Evolutionary conservation across 2,888 invertebrate genomes (phyloP).

Genomic region (Zaprionus lineosus): DNA sequence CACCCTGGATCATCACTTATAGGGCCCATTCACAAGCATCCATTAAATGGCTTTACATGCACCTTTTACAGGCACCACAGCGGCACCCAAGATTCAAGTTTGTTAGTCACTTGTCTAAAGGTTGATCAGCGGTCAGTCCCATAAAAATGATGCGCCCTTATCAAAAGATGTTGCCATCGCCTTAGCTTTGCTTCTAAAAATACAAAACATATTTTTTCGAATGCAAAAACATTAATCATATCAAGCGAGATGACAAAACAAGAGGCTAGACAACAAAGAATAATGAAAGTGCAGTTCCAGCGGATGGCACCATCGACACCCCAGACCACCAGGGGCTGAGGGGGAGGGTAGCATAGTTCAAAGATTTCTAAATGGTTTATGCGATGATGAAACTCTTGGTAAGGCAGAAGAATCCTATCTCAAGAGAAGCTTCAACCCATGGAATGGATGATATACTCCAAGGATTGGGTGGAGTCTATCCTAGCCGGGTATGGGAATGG

Average conservation of each 20-base stretch:
- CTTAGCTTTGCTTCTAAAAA: constrained; percentile 37
- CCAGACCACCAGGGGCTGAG: too few relatives aligned
- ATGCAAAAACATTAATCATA: constrained; percentile 27
- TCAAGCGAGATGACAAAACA: constrained; percentile 18
- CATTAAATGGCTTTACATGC: too few relatives aligned
- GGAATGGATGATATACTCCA: too few relatives aligned
- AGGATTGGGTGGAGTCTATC: too few relatives aligned
- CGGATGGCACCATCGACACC: constrained; percentile 15
- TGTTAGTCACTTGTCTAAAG: constrained; percentile 19
- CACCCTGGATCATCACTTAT: too few relatives aligned
- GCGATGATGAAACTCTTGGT: too few relatives aligned
- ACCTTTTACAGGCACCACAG: too few relatives aligned
- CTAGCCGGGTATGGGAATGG: too few relatives aligned
- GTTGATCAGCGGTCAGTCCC: constrained; percentile 40
- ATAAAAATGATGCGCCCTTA: constrained; percentile 28
- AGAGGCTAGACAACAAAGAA: constrained; percentile 35
- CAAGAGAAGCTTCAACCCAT: too few relatives aligned
- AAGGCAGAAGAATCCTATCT: too few relatives aligned
- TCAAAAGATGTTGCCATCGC: constrained; percentile 39
- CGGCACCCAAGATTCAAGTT: too few relatives aligned
- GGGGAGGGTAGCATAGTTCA: background rate
- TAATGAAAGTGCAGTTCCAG: constrained; percentile 18
- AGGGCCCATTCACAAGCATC: too few relatives aligned
- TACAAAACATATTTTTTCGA: constrained; percentile 14
- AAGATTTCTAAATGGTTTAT: constrained; percentile 4